Conservation (phyloP, 2,113 vertebrate genomes). For the Motacilla tschutschensis region DNA sequence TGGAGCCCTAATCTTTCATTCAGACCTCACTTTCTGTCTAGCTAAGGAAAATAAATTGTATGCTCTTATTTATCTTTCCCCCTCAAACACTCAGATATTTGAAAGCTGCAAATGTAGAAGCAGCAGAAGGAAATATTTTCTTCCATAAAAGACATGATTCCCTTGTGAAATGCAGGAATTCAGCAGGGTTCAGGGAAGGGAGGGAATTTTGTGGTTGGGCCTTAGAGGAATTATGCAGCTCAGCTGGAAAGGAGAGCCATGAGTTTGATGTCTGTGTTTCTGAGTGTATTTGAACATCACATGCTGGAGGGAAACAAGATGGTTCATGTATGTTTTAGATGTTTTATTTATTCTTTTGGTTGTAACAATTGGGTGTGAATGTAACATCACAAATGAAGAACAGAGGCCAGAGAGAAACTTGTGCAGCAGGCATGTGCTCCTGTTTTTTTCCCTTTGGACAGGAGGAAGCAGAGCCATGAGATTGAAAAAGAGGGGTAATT, state of each 20-base stretch:
- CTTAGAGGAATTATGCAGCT: background rate
- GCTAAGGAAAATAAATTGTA: background rate
- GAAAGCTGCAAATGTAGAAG: conserved; percentile 1
- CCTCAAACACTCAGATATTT: background rate
- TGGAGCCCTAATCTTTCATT: conserved; percentile 11
- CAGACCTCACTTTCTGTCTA: background rate
- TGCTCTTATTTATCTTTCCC: background rate
- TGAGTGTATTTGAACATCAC: background rate
- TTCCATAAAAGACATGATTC: background rate
- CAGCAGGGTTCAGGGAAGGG: background rate
- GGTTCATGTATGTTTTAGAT: background rate
- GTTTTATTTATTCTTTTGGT: conserved; percentile 18
- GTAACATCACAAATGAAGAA: background rate
- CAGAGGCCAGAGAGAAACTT: background rate
- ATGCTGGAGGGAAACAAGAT: background rate
- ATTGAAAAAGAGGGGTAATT: background rate
- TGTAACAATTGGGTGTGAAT: background rate
- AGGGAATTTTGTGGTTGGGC: background rate
- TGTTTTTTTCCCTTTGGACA: background rate
- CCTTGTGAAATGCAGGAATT: background rate
- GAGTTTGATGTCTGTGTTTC: background rate
- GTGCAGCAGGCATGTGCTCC: background rate
- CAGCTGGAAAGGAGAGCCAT: background rate
- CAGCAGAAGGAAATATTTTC: conserved; percentile 6
- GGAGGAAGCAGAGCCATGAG: background rate